Evolutionary conservation across 2,113 vertebrate species (phyloP).

Genomic region (Ceratotherium simum): DNA sequence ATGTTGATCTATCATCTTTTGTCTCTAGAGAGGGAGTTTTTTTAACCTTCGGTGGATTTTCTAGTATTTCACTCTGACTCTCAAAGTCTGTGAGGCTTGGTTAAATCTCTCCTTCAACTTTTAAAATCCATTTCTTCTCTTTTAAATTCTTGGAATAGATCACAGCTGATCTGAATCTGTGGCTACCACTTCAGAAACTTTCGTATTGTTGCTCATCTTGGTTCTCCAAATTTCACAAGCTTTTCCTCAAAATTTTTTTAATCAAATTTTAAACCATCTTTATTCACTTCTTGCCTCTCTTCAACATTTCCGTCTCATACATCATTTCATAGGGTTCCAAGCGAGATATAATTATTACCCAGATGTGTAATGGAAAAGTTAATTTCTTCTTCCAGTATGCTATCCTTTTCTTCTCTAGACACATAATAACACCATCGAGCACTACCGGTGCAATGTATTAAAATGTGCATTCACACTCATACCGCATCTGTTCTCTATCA

Average conservation of each 20-base stretch:
- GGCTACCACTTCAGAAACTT: not conserved
- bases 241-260: not conserved
- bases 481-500: not conserved
- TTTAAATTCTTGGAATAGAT: not conserved
- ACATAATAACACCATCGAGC: not conserved
- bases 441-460: not conserved
- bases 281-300: not conserved
- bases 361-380: not conserved
- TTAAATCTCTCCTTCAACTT: conserved; percentile 1
- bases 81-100: not conserved
- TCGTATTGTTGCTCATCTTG: not conserved
- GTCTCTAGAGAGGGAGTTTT: not conserved
- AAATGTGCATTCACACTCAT: not conserved
- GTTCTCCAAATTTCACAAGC: not conserved
- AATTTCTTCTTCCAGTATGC: not conserved
- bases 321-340: not conserved
- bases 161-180: not conserved
- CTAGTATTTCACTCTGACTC: not conserved
- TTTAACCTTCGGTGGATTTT: conserved; percentile 1
- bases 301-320: not conserved
- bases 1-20: not conserved
- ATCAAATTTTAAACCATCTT: not conserved
- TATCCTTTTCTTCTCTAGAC: not conserved
- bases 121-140: not conserved
- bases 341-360: not conserved